A percentile compares a stretch with the other conserved stretches of the same genome.
Evolutionary conservation across 2,888 invertebrate genomes (phyloP).

Genomic region (Tinea pellionella): DNA sequence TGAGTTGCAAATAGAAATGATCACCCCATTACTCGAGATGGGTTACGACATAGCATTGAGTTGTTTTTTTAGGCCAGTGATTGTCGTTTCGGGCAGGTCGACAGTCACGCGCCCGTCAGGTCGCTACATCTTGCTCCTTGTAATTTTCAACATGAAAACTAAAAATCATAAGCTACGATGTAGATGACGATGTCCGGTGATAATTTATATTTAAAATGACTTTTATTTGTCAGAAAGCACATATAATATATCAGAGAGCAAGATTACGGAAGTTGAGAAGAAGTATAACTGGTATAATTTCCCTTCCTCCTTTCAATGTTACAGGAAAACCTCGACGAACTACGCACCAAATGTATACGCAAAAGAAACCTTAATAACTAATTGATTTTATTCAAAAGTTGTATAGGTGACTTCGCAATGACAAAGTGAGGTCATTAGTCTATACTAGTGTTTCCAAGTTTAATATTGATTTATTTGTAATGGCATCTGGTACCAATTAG

Average conservation of each 20-base stretch:
- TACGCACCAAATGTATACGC: background rate
- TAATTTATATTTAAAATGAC: background rate
- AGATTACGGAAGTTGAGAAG: background rate
- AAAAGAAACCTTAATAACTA: background rate
- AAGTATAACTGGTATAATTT: background rate
- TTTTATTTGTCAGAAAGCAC: background rate
- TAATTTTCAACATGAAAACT: background rate
- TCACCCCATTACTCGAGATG: slow-evolving; percentile 29
- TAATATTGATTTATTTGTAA: background rate
- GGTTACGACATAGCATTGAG: slow-evolving; percentile 41
- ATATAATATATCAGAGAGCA: background rate
- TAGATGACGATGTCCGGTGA: too few relatives aligned
- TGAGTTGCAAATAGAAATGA: slow-evolving; percentile 26
- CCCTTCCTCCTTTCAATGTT: slow-evolving; percentile 10
- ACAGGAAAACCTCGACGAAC: slow-evolving; percentile 8
- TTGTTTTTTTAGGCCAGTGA: slow-evolving; percentile 57
- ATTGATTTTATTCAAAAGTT: slow-evolving; percentile 3
- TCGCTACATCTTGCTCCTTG: background rate
- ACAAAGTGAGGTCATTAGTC: slow-evolving; percentile 15
- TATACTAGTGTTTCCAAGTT: slow-evolving; percentile 4
- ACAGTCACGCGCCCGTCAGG: slow-evolving; percentile 41
- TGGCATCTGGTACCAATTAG: background rate
- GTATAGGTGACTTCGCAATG: slow-evolving; percentile 11
- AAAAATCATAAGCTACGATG: background rate
- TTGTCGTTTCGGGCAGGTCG: slow-evolving; percentile 48